These are phyloP conservation scores for Rousettus leschenaultii DNA, from an alignment of 2,113 vertebrate species.

Conservation along the genomic window DNA sequence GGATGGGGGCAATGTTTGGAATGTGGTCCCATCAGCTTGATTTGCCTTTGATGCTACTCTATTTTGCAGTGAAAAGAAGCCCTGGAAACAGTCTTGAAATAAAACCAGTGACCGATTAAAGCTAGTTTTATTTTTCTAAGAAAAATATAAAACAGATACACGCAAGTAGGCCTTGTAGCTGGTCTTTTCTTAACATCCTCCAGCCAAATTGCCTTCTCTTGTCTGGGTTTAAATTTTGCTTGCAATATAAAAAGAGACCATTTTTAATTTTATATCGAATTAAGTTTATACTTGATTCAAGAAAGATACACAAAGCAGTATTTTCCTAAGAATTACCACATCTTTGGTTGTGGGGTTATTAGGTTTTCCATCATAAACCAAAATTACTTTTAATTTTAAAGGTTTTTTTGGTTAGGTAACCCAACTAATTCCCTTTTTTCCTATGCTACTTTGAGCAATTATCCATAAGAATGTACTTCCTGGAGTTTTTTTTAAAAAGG, in stretches of 20 bases:
- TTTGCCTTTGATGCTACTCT: neutral
- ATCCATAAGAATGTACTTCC: neutral
- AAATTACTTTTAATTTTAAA: slow-evolving; percentile 15
- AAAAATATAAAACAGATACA: neutral
- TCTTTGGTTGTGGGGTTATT: neutral
- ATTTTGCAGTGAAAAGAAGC: neutral
- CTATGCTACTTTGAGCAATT: neutral
- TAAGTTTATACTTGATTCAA: neutral
- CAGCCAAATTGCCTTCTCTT: neutral
- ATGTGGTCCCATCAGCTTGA: neutral
- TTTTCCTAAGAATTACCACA: neutral
- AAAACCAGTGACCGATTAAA: neutral
- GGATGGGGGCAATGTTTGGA: neutral
- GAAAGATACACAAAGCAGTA: neutral
- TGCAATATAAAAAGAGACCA: neutral
- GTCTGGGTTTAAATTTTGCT: neutral
- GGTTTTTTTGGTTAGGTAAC: neutral
- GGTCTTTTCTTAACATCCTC: neutral
- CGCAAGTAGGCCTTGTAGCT: neutral
- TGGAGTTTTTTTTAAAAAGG: neutral
- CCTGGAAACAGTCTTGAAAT: neutral
- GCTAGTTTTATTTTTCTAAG: slow-evolving; percentile 7
- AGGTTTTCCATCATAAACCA: neutral
- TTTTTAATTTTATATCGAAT: neutral
- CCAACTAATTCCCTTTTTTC: neutral